Percentiles rank a stretch among this genome's conserved stretches.
These are phyloP conservation scores for Augochlorella aurata DNA, from an alignment of 2,888 invertebrate genomes.

Conservation along the genomic window DNA sequence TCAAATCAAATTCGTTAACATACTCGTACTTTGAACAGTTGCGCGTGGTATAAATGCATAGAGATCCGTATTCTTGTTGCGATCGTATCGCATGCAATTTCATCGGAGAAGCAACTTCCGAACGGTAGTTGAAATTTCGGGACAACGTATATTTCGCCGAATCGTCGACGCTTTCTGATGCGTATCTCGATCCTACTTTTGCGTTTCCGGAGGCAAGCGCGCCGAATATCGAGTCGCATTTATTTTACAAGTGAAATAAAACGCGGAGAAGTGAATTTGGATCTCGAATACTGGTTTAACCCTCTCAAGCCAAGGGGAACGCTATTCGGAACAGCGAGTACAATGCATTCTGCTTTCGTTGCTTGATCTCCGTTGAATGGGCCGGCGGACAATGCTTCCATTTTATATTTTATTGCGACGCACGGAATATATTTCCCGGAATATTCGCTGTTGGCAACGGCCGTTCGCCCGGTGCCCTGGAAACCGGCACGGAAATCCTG, in stretches of 20 bases:
- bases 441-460: neutral
- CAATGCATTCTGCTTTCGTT: slow-evolving; percentile 1
- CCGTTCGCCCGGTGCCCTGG: neutral
- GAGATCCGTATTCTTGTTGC: no score
- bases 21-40: no score
- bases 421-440: neutral
- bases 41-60: no score
- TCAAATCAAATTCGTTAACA: no score
- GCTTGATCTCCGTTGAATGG: neutral
- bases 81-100: no score
- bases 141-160: no score
- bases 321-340: slow-evolving; percentile 14
- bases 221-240: no score
- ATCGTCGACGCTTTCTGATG: no score
- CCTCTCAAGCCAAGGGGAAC: neutral
- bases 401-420: slow-evolving; percentile 4
- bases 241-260: neutral
- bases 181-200: no score
- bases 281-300: neutral
- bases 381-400: neutral
- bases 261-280: neutral
- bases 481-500: neutral
- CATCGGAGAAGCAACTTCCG: no score
- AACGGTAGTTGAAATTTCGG: no score
- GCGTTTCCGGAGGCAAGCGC: neutral